Conservation (phyloP, 2,888 invertebrate genomes). For the Drosophila parthenogenetica region DNA sequence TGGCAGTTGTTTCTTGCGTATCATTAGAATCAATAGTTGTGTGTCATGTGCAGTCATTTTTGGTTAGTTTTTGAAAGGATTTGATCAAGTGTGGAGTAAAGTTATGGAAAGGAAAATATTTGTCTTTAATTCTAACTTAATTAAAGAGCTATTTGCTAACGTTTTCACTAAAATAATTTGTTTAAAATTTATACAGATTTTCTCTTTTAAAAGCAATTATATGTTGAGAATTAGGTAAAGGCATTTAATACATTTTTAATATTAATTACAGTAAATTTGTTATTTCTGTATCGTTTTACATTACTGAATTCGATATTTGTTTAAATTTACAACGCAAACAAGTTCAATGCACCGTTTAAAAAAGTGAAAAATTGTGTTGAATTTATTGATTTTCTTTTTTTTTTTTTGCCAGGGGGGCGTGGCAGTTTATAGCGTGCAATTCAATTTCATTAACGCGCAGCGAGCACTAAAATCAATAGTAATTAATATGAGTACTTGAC, state of each 20-base stretch:
- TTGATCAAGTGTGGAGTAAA: too few relatives aligned
- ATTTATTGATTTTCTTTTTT: slow-evolving; percentile 68
- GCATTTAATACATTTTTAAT: too few relatives aligned
- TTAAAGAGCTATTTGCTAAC: too few relatives aligned
- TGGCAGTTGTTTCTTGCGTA: slow-evolving; percentile 2
- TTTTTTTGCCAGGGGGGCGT: slow-evolving; percentile 29
- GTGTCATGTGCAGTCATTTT: background rate
- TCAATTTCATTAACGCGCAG: slow-evolving; percentile 79
- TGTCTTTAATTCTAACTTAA: too few relatives aligned
- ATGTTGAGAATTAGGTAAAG: too few relatives aligned
- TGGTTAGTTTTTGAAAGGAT: background rate
- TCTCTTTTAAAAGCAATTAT: too few relatives aligned
- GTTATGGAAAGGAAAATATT: too few relatives aligned
- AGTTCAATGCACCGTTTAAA: slow-evolving; percentile 57
- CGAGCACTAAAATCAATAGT: slow-evolving; percentile 77
- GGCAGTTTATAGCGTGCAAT: slow-evolving; percentile 64
- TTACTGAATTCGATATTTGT: background rate
- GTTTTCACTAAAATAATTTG: too few relatives aligned
- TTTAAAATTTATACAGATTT: too few relatives aligned
- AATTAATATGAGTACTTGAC: slow-evolving; percentile 78
- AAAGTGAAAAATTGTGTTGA: slow-evolving; percentile 57
- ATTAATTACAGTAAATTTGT: background rate
- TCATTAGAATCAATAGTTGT: background rate
- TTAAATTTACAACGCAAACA: background rate
- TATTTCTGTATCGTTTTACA: background rate